Evolutionary conservation across 2,888 invertebrate species (phyloP).

Genomic region (Cheilosia vulpina): DNA sequence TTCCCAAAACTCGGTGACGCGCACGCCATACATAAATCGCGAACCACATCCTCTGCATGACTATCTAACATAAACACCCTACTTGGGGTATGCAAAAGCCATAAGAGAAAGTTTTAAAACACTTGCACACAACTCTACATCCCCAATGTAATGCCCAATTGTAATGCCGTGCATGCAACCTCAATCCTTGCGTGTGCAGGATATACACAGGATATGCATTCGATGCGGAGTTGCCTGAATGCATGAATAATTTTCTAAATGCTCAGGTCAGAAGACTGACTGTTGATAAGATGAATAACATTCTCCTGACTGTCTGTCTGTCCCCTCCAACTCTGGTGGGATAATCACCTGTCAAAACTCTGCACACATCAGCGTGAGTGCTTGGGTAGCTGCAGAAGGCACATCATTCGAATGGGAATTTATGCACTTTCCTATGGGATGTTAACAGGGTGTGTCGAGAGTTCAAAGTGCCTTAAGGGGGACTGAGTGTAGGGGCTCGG

Average conservation of each 20-base stretch:
- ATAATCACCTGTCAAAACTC: slow-evolving; percentile 35
- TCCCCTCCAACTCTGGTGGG: not conserved
- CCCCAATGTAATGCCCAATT: slow-evolving; percentile 15
- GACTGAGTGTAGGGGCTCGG: not conserved
- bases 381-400: not conserved
- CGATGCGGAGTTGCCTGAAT: slow-evolving; percentile 51
- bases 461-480: slow-evolving; percentile 13
- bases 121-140: slow-evolving; percentile 32
- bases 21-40: slow-evolving; percentile 12
- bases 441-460: not conserved
- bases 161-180: slow-evolving; percentile 65
- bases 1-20: slow-evolving; percentile 4
- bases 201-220: slow-evolving; percentile 46
- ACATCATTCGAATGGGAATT: slow-evolving; percentile 50
- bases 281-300: slow-evolving; percentile 66
- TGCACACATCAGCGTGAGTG: not conserved
- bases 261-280: slow-evolving; percentile 65
- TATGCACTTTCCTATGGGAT: slow-evolving; percentile 23
- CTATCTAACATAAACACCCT: slow-evolving; percentile 26
- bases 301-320: slow-evolving; percentile 10
- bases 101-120: slow-evolving; percentile 35
- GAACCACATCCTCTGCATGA: slow-evolving; percentile 27
- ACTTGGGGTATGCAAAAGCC: slow-evolving; percentile 4
- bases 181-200: slow-evolving; percentile 42
- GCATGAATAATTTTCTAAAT: slow-evolving; percentile 69